Evolutionary conservation across 2,113 vertebrate genomes (phyloP), one percentile per base, ranked within the genome.

Genomic region (Myrmecophaga tridactyla): DNA sequence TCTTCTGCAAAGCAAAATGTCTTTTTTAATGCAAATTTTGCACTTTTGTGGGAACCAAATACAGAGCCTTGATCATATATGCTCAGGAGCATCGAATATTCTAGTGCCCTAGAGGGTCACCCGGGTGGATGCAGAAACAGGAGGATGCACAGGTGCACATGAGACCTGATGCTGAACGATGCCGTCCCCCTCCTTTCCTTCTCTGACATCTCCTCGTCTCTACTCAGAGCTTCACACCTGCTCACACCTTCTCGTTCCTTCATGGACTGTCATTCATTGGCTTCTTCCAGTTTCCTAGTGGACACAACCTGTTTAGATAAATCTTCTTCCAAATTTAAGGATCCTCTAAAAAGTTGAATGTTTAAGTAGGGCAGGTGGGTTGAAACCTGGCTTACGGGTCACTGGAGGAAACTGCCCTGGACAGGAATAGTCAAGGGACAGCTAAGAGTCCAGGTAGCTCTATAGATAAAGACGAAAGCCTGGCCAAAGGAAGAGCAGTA

Each of bases 91-190:
- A 23, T 63, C 85, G 29, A 21, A 23, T 41, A 7, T 27, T 41
- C 20, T 7, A n/a, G 18, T n/a, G 53, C 15, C 56, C 29, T 12
- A 63, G 12, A n/a, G 12, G 34, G 23, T 39, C 0, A 7, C 9
- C 15, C 11, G 36, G 41, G 5, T 29, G 9, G 29, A 41, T 53
- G 6, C 41, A 51, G 63, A 48, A 72, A 72, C 6, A 39, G 34
- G 18, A 27, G 9, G 20, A 87, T n/a, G 2, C 3, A 2, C 1
- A 41, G 11, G 31, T 27, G 10, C 31, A 12, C 1, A 8, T 6
- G 46, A 17, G 39, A 29, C 58, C 29, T 4, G 15, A 65, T 3
- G 5, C n/a, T 27, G 51, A 27, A 8, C 25, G 13, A 36, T 4
- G 23, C 27, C 43, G 39, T 12, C 8, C 63, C 3, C 48, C 25